Percentiles rank a stretch among this genome's conserved stretches.
Conservation (phyloP, 1,140 invertebrate species). For the Lerema accius region DNA sequence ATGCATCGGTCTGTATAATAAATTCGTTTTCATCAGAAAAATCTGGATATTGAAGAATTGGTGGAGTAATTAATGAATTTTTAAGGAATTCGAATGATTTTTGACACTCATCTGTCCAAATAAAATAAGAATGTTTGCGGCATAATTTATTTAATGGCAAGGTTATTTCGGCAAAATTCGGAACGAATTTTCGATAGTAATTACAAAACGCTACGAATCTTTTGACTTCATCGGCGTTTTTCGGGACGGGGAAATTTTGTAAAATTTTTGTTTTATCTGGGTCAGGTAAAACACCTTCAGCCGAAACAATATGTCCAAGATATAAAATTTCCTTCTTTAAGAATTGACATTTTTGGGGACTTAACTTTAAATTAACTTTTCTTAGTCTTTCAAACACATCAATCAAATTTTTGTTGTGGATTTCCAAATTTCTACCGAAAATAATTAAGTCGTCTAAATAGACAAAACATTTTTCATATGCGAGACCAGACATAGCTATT, state of each 20-base stretch:
- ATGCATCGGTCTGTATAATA: background rate
- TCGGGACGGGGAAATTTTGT: background rate
- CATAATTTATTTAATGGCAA: background rate
- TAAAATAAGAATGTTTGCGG: background rate
- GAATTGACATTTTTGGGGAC: background rate
- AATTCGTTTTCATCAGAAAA: background rate
- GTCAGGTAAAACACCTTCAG: constrained; percentile 3
- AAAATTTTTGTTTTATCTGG: constrained; percentile 2
- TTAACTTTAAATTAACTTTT: constrained; percentile 8
- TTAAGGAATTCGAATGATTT: background rate
- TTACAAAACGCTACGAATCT: constrained; percentile 19
- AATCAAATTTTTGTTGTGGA: background rate
- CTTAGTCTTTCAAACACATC: constrained; percentile 2
- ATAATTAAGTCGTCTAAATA: constrained; percentile 7
- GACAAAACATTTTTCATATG: constrained; percentile 11
- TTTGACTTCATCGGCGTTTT: constrained; percentile 1
- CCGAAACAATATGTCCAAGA: background rate
- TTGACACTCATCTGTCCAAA: background rate
- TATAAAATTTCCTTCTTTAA: constrained; percentile 9
- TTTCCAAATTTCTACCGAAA: constrained; percentile 2
- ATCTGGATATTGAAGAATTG: background rate
- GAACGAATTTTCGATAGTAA: constrained; percentile 15
- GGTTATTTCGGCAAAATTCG: background rate
- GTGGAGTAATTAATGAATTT: background rate
- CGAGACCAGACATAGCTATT: constrained; percentile 1